These are phyloP conservation scores for Pelvicachromis taeniatus DNA, from an alignment of 2,113 vertebrate species.

Conservation along the genomic window DNA sequence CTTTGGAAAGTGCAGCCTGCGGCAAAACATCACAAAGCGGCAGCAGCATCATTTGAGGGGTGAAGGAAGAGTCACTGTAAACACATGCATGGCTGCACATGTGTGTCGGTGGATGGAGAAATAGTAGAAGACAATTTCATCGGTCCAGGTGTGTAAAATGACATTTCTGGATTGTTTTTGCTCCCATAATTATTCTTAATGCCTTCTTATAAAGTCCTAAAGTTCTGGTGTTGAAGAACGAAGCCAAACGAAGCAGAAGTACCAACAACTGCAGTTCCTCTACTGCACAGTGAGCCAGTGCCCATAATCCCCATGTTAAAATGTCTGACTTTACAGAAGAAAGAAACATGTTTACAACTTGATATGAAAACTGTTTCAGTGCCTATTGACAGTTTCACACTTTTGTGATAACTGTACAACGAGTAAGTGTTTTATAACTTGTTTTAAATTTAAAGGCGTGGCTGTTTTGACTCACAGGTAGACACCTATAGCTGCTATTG, in stretches of 20 bases:
- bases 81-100: constrained; percentile 1
- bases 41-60: background rate
- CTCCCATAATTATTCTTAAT: background rate
- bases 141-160: background rate
- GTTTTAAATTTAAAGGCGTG: background rate
- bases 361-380: background rate
- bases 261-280: background rate
- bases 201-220: background rate
- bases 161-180: background rate
- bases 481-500: background rate
- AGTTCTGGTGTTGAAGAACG: background rate
- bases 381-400: background rate
- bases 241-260: background rate
- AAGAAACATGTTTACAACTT: background rate
- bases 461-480: background rate
- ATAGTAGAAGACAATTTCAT: background rate
- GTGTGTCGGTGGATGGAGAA: background rate
- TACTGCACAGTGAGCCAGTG: background rate
- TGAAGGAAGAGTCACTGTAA: background rate
- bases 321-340: background rate
- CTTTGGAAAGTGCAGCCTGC: constrained; percentile 6
- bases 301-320: background rate
- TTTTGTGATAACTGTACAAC: background rate
- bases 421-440: background rate
- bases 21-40: constrained; percentile 11